Evolutionary conservation across 37 sponge, comb jelly and placozoan genomes (phyloP).

Genomic region (Aplysina aerophoba): DNA sequence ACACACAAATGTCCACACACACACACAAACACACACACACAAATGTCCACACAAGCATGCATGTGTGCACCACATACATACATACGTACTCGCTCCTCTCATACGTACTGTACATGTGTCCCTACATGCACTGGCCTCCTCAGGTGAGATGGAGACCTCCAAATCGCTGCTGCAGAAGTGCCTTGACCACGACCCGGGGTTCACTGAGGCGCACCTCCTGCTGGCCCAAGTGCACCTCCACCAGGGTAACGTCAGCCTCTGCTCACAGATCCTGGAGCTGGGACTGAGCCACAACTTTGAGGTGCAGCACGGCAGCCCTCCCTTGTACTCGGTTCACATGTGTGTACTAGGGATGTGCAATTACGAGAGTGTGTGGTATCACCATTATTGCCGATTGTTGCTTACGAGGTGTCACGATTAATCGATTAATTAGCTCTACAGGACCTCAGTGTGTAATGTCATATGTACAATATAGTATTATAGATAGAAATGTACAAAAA

Average conservation of each 20-base stretch:
- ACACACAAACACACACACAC: background rate
- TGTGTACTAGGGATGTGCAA: no score
- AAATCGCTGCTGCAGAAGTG: conserved; percentile 58
- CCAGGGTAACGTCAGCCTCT: conserved; percentile 55
- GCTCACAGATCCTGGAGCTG: conserved; percentile 69
- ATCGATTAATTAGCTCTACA: no score
- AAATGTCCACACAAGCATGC: background rate
- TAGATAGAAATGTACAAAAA: no score
- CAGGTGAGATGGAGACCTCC: conserved; percentile 76
- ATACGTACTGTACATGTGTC: background rate
- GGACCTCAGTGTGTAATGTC: no score
- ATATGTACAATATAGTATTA: no score
- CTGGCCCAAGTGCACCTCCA: conserved; percentile 77
- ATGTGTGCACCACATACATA: conserved; percentile 19
- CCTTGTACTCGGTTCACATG: no score
- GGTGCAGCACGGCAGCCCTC: no score
- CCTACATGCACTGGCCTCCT: background rate
- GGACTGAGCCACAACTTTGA: conserved; percentile 93
- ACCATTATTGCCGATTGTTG: no score
- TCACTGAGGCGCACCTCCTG: conserved; percentile 81
- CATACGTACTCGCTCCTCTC: background rate
- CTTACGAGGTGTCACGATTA: no score
- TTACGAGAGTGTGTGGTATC: no score
- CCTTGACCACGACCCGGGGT: conserved; percentile 53
- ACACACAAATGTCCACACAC: background rate